phyloP scores from a whole-genome alignment of 2,888 invertebrate species.

The Piscicola geometra region DNA sequence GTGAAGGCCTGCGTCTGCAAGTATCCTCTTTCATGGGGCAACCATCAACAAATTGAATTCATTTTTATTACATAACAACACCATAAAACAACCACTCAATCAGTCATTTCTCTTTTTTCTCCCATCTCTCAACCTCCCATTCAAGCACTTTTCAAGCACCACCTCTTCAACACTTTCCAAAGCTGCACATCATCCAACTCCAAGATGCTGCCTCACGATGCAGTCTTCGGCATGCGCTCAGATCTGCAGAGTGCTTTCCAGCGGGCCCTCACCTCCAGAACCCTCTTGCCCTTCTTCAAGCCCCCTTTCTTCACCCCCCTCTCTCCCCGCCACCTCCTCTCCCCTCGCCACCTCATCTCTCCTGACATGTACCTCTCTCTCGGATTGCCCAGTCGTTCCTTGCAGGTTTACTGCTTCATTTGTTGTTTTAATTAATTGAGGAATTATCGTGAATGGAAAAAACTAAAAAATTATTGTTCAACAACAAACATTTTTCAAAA shows the following conservation, averaged over 20 bases:
- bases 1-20: too few relatives aligned
- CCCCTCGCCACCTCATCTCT: neutral
- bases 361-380: conserved; percentile 20
- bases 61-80: too few relatives aligned
- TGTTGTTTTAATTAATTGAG: too few relatives aligned
- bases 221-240: conserved; percentile 12
- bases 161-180: neutral
- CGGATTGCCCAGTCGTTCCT: conserved; percentile 24
- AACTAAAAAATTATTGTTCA: too few relatives aligned
- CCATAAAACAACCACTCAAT: too few relatives aligned
- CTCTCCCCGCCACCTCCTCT: neutral
- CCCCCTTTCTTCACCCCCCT: neutral
- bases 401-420: conserved; percentile 13
- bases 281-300: conserved; percentile 15
- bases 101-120: too few relatives aligned
- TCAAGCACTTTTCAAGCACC: too few relatives aligned
- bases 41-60: too few relatives aligned
- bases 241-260: conserved; percentile 28
- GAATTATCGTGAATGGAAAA: too few relatives aligned
- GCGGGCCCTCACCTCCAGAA: conserved; percentile 7
- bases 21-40: too few relatives aligned
- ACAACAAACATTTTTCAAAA: too few relatives aligned
- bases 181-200: neutral
- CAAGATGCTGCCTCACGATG: conserved; percentile 11
- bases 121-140: too few relatives aligned